Percentiles rank a stretch among this genome's conserved stretches.
Evolutionary conservation across 2,888 invertebrate genomes (phyloP).

Genomic region (Fragum fragum): DNA sequence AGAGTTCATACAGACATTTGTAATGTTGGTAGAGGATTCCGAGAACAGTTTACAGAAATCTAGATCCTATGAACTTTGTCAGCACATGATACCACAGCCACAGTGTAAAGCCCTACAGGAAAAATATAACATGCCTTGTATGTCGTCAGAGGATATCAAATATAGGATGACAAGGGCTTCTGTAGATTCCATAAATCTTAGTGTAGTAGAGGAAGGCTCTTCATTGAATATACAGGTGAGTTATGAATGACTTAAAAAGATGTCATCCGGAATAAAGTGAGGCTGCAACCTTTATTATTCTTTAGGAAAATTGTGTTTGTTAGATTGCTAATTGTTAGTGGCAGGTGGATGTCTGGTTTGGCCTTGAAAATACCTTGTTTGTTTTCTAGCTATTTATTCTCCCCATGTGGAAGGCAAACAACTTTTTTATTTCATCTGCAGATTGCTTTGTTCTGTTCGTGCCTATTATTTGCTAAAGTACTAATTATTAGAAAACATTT

Average conservation of each 20-base stretch:
- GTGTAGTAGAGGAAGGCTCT: constrained; percentile 95
- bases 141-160: constrained; percentile 94
- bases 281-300: too few relatives aligned
- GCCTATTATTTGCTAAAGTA: too few relatives aligned
- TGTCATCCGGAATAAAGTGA: too few relatives aligned
- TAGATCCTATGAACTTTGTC: constrained; percentile 89
- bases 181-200: constrained; percentile 91
- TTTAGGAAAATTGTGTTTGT: too few relatives aligned
- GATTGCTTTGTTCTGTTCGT: too few relatives aligned
- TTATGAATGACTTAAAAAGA: not conserved
- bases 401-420: too few relatives aligned
- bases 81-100: constrained; percentile 89
- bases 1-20: constrained; percentile 95
- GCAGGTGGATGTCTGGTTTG: too few relatives aligned
- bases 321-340: too few relatives aligned
- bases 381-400: too few relatives aligned
- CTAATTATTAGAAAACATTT: too few relatives aligned
- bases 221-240: constrained; percentile 94
- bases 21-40: constrained; percentile 94
- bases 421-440: too few relatives aligned
- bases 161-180: constrained; percentile 94
- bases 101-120: constrained; percentile 88
- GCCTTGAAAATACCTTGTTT: too few relatives aligned
- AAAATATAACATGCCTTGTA: constrained; percentile 90
- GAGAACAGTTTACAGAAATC: constrained; percentile 97